Evolutionary conservation across 2,797 vertebrate species (phyloP).

Genomic region (Halcyon chelicuti): DNA sequence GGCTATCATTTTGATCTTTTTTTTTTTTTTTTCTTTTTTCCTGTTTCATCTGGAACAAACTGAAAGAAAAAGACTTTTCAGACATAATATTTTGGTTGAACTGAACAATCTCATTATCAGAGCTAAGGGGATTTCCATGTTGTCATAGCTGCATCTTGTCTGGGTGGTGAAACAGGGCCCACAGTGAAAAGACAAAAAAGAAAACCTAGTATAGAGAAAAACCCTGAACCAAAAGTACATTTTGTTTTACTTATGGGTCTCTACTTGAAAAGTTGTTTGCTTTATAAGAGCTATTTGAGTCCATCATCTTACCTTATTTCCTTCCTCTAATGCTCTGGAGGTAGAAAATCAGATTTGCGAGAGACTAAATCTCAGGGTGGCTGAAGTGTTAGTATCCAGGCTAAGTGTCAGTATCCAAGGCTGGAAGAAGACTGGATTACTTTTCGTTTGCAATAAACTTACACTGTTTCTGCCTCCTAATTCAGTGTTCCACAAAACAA

Average conservation of each 20-base stretch:
- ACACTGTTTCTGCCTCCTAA: neutral
- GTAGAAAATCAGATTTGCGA: neutral
- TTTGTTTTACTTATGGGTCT: slow-evolving; percentile 19
- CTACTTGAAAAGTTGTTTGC: slow-evolving; percentile 8
- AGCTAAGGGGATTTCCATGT: slow-evolving; percentile 78
- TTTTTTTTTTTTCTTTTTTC: slow-evolving; percentile 70
- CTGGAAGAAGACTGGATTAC: neutral
- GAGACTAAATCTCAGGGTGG: neutral
- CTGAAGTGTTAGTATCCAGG: neutral
- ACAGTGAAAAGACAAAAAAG: slow-evolving; percentile 43
- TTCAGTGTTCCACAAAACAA: neutral
- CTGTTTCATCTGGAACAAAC: slow-evolving; percentile 63
- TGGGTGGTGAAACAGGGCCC: slow-evolving; percentile 68
- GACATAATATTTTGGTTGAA: slow-evolving; percentile 78
- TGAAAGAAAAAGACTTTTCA: slow-evolving; percentile 71
- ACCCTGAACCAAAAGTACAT: slow-evolving; percentile 20
- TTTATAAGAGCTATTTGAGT: neutral
- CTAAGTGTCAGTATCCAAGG: neutral
- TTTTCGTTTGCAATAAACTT: neutral
- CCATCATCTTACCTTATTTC: neutral
- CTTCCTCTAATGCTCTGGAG: neutral
- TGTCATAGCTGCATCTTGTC: slow-evolving; percentile 60
- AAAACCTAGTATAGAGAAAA: neutral
- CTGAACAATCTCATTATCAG: slow-evolving; percentile 70
- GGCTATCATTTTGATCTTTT: slow-evolving; percentile 77